Conservation (phyloP, 2,888 invertebrate species). For the Caenorhabditis macrosperma region DNA sequence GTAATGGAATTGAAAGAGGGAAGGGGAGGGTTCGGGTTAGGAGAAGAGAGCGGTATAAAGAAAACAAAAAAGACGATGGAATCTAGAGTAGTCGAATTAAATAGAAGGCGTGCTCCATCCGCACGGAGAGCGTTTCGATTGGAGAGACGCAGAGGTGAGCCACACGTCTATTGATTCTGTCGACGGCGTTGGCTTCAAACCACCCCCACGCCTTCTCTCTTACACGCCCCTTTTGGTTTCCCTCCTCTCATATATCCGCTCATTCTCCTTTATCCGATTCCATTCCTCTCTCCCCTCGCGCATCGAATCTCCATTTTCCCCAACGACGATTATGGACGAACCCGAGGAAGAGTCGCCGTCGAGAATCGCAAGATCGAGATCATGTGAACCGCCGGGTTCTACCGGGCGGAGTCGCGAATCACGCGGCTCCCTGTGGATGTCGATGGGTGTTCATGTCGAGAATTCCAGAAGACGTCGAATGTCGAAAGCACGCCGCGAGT, state of each 20-base stretch:
- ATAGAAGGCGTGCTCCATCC: slow-evolving; percentile 31
- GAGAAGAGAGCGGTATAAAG: slow-evolving; percentile 1
- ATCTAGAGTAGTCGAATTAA: slow-evolving; percentile 30
- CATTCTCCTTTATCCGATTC: not conserved
- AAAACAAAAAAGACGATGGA: not conserved
- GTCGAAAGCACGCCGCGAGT: slow-evolving; percentile 64
- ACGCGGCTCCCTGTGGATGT: slow-evolving; percentile 61
- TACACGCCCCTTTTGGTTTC: slow-evolving; percentile 32
- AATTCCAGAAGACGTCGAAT: slow-evolving; percentile 67
- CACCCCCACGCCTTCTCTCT: slow-evolving; percentile 21
- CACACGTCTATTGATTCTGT: slow-evolving; percentile 49
- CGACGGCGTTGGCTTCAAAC: slow-evolving; percentile 22
- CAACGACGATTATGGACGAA: slow-evolving; percentile 26
- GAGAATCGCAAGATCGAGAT: slow-evolving; percentile 37
- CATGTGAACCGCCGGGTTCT: slow-evolving; percentile 46
- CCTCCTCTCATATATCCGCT: slow-evolving; percentile 22
- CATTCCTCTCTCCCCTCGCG: not conserved
- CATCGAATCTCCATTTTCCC: too few species aligned
- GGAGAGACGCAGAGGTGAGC: slow-evolving; percentile 40
- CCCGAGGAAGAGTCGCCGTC: slow-evolving; percentile 37
- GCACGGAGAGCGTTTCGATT: slow-evolving; percentile 10
- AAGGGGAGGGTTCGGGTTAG: not conserved
- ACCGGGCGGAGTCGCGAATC: slow-evolving; percentile 49
- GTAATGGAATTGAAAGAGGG: slow-evolving; percentile 8
- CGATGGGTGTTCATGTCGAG: slow-evolving; percentile 57